Percentiles rank a stretch among this genome's conserved stretches.
Evolutionary conservation across 2,797 vertebrate genomes (phyloP).

Genomic region (Sebastes taczanowskii): DNA sequence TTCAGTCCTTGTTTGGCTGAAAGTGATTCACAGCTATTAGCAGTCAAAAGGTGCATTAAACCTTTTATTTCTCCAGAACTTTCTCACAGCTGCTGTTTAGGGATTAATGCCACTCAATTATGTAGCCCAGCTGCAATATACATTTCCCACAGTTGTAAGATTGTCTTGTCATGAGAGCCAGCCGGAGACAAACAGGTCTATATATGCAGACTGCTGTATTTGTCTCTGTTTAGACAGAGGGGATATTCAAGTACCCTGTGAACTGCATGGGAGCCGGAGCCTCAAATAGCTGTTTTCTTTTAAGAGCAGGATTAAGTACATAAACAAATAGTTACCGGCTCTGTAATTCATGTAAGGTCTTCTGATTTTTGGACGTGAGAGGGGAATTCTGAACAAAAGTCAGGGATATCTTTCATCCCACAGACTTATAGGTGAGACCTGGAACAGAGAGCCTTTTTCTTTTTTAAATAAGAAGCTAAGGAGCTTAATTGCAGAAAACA

Average conservation of each 20-base stretch:
- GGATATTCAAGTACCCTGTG: slow-evolving; percentile 75
- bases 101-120: slow-evolving; percentile 48
- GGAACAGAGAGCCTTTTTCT: slow-evolving; percentile 10
- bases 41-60: slow-evolving; percentile 37
- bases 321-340: slow-evolving; percentile 39
- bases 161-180: slow-evolving; percentile 59
- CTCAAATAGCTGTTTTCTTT: slow-evolving; percentile 74
- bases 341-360: slow-evolving; percentile 50
- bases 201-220: slow-evolving; percentile 51
- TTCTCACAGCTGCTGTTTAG: slow-evolving; percentile 64
- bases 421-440: slow-evolving; percentile 36
- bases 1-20: slow-evolving; percentile 1
- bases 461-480: slow-evolving; percentile 13
- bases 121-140: slow-evolving; percentile 9
- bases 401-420: slow-evolving; percentile 33
- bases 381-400: slow-evolving; percentile 54
- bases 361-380: slow-evolving; percentile 35
- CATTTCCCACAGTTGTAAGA: slow-evolving; percentile 60
- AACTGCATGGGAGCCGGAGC: slow-evolving; percentile 50
- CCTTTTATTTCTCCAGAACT: slow-evolving; percentile 21
- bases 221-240: slow-evolving; percentile 55
- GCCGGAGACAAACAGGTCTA: slow-evolving; percentile 59
- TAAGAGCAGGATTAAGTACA: slow-evolving; percentile 51
- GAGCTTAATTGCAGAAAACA: slow-evolving; percentile 71
- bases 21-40: slow-evolving; percentile 21